Percentiles rank a stretch among this genome's conserved stretches.
These are phyloP conservation scores for Grammomys dolichurus DNA, from an alignment of 2,113 vertebrate genomes.

Conservation along the genomic window DNA sequence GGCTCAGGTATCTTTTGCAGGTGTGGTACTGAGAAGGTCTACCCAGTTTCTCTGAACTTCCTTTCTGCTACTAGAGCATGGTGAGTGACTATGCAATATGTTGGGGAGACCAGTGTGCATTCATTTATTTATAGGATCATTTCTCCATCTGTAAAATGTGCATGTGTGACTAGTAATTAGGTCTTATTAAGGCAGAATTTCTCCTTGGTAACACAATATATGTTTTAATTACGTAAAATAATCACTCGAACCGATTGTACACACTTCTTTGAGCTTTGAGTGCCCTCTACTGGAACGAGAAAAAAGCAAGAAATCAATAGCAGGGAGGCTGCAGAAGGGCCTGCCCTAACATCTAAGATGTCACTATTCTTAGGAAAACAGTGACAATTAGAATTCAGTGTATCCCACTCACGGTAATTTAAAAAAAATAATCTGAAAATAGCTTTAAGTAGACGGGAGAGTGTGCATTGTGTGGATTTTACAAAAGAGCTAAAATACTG, in stretches of 20 bases:
- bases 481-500: not conserved
- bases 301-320: conserved; percentile 62
- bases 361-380: conserved; percentile 3
- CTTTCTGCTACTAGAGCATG: not conserved
- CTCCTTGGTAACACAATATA: conserved; percentile 59
- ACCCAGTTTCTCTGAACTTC: not conserved
- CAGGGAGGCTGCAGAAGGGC: not conserved
- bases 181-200: conserved; percentile 57
- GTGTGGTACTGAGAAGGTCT: conserved; percentile 14
- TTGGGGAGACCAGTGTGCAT: not conserved
- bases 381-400: not conserved
- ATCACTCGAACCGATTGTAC: conserved; percentile 31
- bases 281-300: conserved; percentile 82
- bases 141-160: conserved; percentile 46
- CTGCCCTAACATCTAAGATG: not conserved
- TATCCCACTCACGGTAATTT: not conserved
- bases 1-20: not conserved
- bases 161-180: conserved; percentile 40
- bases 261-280: conserved; percentile 79
- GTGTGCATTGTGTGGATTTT: not conserved
- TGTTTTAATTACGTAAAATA: conserved; percentile 74
- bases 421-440: conserved; percentile 9
- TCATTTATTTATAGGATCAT: conserved; percentile 22
- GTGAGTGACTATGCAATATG: not conserved
- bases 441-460: not conserved